phyloP scores from a whole-genome alignment of 2,797 vertebrate species.

The Nasua narica region DNA sequence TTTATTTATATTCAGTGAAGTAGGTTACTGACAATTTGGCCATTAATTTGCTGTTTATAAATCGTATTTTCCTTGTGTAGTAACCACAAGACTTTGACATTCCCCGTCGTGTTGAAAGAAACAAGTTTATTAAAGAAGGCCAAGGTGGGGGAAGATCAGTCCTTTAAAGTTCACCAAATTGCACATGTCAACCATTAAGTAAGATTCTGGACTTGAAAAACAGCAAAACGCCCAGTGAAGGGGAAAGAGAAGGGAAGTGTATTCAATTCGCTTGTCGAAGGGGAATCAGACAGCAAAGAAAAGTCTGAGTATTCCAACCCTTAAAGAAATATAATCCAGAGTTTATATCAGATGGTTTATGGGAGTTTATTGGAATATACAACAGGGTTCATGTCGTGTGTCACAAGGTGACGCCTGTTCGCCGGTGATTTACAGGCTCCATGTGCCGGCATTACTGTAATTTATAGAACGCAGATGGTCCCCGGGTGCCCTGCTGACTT shows the following conservation, averaged over 20 bases:
- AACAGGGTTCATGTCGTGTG: conserved; percentile 87
- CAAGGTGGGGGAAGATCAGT: not conserved
- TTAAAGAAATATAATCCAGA: conserved; percentile 83
- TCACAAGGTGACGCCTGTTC: conserved; percentile 87
- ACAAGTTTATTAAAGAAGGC: conserved; percentile 69
- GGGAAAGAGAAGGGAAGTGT: not conserved
- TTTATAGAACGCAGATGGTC: conserved; percentile 89
- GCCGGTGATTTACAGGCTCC: conserved; percentile 86
- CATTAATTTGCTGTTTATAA: conserved; percentile 72
- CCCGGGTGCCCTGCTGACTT: conserved; percentile 84
- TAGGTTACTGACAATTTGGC: conserved; percentile 66
- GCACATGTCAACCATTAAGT: conserved; percentile 35
- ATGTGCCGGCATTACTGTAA: conserved; percentile 85
- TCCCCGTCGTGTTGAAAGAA: conserved; percentile 69
- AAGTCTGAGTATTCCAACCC: conserved; percentile 70
- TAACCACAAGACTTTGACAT: conserved; percentile 68
- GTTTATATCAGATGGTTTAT: conserved; percentile 85
- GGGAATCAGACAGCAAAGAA: conserved; percentile 62
- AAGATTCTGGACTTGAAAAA: conserved; percentile 60
- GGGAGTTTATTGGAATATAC: conserved; percentile 87
- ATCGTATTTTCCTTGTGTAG: conserved; percentile 50
- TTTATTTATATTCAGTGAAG: conserved; percentile 69
- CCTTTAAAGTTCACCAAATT: conserved; percentile 69
- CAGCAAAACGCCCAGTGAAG: not conserved
- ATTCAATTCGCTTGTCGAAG: conserved; percentile 56